Evolutionary conservation across 37 sponge, comb jelly and placozoan genomes (phyloP).

Genomic region (Aplysina aerophoba): DNA sequence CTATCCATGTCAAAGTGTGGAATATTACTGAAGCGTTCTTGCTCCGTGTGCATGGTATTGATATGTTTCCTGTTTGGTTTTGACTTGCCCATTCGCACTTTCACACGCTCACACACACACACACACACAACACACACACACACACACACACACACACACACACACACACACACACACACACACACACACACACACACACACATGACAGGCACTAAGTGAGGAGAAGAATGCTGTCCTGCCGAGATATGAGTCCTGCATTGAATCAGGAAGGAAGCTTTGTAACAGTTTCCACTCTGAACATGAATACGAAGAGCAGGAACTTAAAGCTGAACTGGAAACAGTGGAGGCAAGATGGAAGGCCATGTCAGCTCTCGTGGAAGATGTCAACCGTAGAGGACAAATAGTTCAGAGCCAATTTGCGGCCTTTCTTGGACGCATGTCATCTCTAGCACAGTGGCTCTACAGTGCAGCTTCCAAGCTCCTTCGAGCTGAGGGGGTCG

Average conservation of each 20-base stretch:
- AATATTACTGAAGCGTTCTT: no score
- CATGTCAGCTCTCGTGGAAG: neutral
- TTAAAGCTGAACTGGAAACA: neutral
- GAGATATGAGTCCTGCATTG: neutral
- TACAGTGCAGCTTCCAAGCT: neutral
- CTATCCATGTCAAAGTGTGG: no score
- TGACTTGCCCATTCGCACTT: neutral
- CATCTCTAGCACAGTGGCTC: neutral
- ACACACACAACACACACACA: no score
- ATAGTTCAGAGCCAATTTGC: neutral
- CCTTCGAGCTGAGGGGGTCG: neutral
- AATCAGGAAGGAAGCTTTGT: neutral
- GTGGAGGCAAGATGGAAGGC: neutral
- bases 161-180: constrained; percentile 16
- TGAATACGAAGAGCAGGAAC: neutral
- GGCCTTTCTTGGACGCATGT: neutral
- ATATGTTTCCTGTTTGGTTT: no score
- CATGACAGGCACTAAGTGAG: no score
- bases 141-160: no score
- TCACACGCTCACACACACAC: no score
- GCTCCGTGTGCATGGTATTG: no score
- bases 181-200: constrained; percentile 16
- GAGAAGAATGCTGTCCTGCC: neutral
- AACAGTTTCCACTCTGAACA: neutral
- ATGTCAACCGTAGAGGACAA: neutral